Percentiles rank a stretch among this genome's conserved stretches.
Conservation (phyloP, 2,797 vertebrate genomes). For the Lemur catta region DNA sequence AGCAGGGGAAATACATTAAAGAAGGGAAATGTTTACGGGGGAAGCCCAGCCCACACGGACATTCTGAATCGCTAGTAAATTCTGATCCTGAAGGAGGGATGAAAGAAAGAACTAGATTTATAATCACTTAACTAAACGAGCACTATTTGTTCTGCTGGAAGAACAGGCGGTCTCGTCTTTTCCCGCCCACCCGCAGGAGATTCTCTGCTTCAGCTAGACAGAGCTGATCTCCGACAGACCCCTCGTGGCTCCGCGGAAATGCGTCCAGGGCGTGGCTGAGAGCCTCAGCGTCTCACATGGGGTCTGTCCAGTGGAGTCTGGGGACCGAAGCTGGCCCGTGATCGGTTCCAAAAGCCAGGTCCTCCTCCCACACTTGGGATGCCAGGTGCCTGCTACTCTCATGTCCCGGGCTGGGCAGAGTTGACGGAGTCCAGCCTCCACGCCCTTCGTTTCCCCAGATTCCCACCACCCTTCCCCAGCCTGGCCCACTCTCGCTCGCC, state of each 20-base stretch:
- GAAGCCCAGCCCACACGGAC: constrained; percentile 26
- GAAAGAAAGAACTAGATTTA: constrained; percentile 46
- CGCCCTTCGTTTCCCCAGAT: neutral
- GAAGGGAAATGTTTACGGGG: constrained; percentile 8
- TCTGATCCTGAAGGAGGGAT: constrained; percentile 41
- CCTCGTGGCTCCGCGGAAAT: neutral
- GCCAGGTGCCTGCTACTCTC: neutral
- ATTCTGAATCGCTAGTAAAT: constrained; percentile 46
- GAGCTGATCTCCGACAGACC: neutral
- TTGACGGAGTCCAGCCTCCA: neutral
- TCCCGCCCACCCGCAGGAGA: constrained; percentile 3
- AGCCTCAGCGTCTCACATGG: neutral
- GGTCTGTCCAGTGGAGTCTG: neutral
- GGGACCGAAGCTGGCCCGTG: neutral
- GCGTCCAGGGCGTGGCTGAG: too few relatives aligned
- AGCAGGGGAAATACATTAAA: constrained; percentile 30
- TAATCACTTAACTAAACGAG: constrained; percentile 52
- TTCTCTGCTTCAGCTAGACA: constrained; percentile 9
- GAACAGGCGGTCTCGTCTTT: constrained; percentile 61
- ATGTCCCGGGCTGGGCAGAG: neutral
- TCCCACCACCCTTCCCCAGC: neutral
- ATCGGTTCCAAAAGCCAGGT: neutral
- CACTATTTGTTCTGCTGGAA: constrained; percentile 42
- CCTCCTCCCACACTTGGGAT: neutral
- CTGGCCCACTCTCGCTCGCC: neutral